These are phyloP conservation scores for Sebastes fasciatus DNA, from an alignment of 2,113 vertebrate species.

Conservation along the genomic window DNA sequence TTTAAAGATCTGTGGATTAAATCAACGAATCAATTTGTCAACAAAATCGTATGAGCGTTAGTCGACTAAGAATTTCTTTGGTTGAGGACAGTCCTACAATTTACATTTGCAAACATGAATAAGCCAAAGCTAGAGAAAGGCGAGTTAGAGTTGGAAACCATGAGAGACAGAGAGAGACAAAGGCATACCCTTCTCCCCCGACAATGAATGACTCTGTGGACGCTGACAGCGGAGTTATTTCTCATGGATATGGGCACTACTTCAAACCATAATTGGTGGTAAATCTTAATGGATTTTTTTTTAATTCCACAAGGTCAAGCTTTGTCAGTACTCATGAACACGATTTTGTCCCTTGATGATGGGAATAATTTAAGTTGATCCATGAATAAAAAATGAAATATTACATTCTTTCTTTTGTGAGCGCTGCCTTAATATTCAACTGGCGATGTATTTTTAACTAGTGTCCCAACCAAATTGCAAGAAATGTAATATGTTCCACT, in stretches of 20 bases:
- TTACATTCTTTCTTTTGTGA: conserved; percentile 44
- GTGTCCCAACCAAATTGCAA: conserved; percentile 26
- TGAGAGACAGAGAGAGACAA: conserved; percentile 44
- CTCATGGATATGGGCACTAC: conserved; percentile 49
- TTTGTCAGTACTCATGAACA: conserved; percentile 42
- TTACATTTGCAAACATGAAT: conserved; percentile 48
- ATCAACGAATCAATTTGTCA: too few relatives aligned
- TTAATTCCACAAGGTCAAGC: conserved; percentile 66
- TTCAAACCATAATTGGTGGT: conserved; percentile 64
- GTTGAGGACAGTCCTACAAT: neutral
- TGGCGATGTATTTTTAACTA: conserved; percentile 20
- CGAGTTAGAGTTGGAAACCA: conserved; percentile 35
- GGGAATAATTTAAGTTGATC: conserved; percentile 43
- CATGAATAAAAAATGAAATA: conserved; percentile 63
- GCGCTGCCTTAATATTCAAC: conserved; percentile 46
- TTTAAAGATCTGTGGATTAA: too few relatives aligned
- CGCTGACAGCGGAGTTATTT: conserved; percentile 53
- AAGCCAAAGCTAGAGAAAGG: conserved; percentile 1
- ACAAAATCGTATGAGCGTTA: too few relatives aligned
- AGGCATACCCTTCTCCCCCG: conserved; percentile 39
- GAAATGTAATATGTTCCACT: conserved; percentile 52
- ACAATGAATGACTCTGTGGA: conserved; percentile 57
- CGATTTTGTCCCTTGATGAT: conserved; percentile 47
- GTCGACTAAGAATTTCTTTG: too few relatives aligned
- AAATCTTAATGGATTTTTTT: conserved; percentile 61